Base-by-base conservation (phyloP, 2,888 invertebrate genomes). In the Coenonympha glycerion region DNA sequence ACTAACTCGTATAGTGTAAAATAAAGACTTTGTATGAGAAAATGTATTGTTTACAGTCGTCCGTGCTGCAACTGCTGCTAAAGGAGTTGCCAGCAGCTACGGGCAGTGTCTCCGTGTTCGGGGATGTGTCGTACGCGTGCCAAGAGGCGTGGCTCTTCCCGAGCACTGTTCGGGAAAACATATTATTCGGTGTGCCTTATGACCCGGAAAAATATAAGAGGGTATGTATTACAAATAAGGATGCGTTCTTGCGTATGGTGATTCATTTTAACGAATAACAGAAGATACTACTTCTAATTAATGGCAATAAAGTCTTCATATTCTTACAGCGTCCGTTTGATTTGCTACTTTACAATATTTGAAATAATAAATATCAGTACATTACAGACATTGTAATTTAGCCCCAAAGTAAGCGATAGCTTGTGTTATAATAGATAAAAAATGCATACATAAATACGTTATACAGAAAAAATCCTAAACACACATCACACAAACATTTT, bases 71-170 rank as follows among this genome's bases (percentile, higher is more conserved):
- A 71, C 87, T 91, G 36, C 88, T 95, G 49, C 85, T 95, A 42
- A 91, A 92, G 41, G 95, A 95, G 76, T 79, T 95, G 55, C 90
- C 91, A 1, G 72, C 91, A 24, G 76, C 81, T 3, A 66, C 72
- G 40, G 95, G 96, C 31, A 83, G 79, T 8, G 77, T 95, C 15
- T 82, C 89, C 47, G 85, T 93, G 9, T 87, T 88, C 44, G 95
- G 92, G 2, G 81, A 70, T 26, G 52, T 92, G 9, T 91, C 92
- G 19, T 96, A 95, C 73, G 93, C 94, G 0, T 89, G 92, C 58
- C 95, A 96, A 76, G 94, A 96, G 70, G 90, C 96, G 5, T 97
- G 96, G 96, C 90, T 93, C 0, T 93, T 93, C 69, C 91, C 91
- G 1, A 90, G 91, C 11, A 92, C 93, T 1, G 89, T 97, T 1